phyloP scores from a whole-genome alignment of 2,888 invertebrate genomes.

The Acanthoscelides obtectus region DNA sequence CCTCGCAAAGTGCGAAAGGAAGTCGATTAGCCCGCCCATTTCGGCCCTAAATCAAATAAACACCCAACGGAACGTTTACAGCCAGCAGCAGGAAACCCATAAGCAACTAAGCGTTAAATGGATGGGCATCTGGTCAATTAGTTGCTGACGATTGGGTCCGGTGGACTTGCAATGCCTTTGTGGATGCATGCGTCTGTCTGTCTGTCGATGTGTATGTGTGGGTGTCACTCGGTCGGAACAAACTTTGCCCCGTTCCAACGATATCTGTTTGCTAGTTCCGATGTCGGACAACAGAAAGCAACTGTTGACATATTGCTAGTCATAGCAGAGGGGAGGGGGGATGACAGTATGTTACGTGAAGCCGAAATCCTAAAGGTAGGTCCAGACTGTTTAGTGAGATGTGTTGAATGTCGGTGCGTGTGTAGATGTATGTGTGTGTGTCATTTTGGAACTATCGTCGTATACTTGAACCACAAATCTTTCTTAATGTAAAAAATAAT shows the following conservation, averaged over 20 bases:
- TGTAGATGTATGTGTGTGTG: too few species aligned
- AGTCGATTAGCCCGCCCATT: background rate
- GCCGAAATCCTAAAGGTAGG: background rate
- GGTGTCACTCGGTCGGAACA: background rate
- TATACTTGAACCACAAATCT: too few species aligned
- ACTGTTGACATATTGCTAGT: background rate
- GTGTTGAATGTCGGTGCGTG: too few species aligned
- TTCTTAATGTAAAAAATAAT: too few species aligned
- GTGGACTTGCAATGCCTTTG: background rate
- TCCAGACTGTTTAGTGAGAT: too few species aligned
- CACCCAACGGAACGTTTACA: background rate
- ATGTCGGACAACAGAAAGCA: background rate
- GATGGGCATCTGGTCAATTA: background rate
- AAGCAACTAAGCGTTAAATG: background rate
- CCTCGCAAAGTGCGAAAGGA: background rate
- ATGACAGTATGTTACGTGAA: background rate
- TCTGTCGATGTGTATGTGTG: background rate
- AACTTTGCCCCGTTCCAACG: background rate
- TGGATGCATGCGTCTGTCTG: background rate
- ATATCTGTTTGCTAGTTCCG: background rate
- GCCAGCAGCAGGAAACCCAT: background rate
- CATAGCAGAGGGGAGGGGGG: background rate
- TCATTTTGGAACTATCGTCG: too few species aligned
- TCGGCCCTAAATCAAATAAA: background rate
- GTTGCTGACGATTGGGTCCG: background rate